phyloP scores from a whole-genome alignment of 2,797 vertebrate species.

The Streptopelia turtur region DNA sequence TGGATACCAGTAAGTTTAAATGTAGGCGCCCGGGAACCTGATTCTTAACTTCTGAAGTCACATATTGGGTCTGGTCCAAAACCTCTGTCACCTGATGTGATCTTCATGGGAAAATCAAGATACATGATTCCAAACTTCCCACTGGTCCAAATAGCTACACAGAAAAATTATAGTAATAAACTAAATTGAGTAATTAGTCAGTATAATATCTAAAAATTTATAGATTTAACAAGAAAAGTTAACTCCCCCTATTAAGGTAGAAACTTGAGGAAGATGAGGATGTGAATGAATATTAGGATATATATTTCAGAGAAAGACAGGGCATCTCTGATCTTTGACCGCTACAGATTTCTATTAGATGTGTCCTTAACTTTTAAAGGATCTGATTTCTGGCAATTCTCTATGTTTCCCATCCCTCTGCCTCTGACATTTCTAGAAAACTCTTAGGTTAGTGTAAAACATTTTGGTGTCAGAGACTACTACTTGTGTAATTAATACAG shows the following conservation, averaged over 20 bases:
- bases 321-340: not conserved
- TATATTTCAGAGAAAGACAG: not conserved
- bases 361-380: not conserved
- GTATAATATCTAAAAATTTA: not conserved
- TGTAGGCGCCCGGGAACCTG: fast-evolving
- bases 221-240: not conserved
- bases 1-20: not conserved
- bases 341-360: not conserved
- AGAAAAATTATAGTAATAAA: not conserved
- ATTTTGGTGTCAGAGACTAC: not conserved
- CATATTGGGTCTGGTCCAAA: not conserved
- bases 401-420: not conserved
- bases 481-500: not conserved
- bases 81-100: not conserved
- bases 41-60: not conserved
- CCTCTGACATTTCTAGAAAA: not conserved
- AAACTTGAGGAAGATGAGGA: not conserved
- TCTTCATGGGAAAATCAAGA: slow-evolving; percentile 11
- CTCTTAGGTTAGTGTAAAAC: not conserved
- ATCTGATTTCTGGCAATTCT: not conserved
- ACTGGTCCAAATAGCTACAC: not conserved
- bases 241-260: not conserved
- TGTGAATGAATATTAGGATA: not conserved
- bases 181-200: not conserved
- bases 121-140: not conserved